phyloP scores from a whole-genome alignment of 2,888 invertebrate species.

The Celastrina argiolus region DNA sequence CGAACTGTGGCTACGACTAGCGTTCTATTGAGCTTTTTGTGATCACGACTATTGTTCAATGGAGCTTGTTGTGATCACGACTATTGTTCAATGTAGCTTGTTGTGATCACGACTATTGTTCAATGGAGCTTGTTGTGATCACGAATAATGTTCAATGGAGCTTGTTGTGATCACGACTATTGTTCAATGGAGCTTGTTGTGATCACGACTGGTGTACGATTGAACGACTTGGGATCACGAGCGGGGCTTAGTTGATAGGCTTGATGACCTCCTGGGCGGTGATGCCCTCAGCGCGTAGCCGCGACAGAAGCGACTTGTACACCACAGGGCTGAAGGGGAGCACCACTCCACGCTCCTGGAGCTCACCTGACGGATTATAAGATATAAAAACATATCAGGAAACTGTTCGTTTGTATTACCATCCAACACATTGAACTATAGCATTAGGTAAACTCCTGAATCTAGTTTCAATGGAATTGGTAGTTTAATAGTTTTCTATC shows the following conservation, averaged over 20 bases:
- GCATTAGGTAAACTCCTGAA: no score
- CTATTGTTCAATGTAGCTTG: not conserved
- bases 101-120: no score
- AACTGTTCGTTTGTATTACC: no score
- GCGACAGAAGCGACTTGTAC: slow-evolving; percentile 92
- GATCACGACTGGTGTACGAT: not conserved
- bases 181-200: not conserved
- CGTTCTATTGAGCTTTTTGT: not conserved
- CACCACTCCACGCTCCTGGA: slow-evolving; percentile 95
- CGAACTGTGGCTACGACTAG: not conserved
- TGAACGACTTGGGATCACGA: not conserved
- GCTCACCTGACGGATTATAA: slow-evolving; percentile 84
- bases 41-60: not conserved
- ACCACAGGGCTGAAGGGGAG: slow-evolving; percentile 95
- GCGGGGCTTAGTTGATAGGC: slow-evolving; percentile 52
- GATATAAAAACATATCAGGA: not conserved
- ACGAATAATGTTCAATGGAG: not conserved
- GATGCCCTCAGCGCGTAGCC: slow-evolving; percentile 92
- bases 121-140: no score
- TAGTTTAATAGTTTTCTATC: no score
- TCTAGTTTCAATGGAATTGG: no score
- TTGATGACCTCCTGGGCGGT: slow-evolving; percentile 57
- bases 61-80: no score
- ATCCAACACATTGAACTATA: no score
- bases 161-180: not conserved